Base-by-base conservation (phyloP, 2,888 invertebrate species). In the Subacronicta megacephala region DNA sequence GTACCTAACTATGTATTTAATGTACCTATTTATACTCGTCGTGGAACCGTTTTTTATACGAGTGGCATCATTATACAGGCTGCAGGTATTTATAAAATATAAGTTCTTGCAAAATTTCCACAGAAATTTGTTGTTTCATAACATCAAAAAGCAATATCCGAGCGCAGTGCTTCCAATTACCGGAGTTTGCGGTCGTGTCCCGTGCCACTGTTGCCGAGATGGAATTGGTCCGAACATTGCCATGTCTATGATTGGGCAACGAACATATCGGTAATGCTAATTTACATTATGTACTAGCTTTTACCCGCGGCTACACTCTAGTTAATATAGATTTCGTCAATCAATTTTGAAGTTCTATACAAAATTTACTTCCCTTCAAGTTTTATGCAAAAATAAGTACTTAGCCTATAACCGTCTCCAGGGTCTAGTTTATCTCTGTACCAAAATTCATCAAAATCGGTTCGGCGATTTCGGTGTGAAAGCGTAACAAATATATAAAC, bases 101-200 rank as follows among this genome's bases (percentile, higher is more conserved):
- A 2, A 36, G 40, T 52, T 46, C 6, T n/a, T 31, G 31, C 31
- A 31, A 45, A 57, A 46, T 38, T 44, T 49, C 64, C 60, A 50
- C 46, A 55, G 38, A 35, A 72, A 70, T 67, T 74, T 74, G 72
- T 62, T 73, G 60, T 78, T 80, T 79, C 79, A 79, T 78, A 79
- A 72, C 82, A 81, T 80, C 75, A 80, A 80, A 81, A 78, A 81
- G 83, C 84, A 82, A 84, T 85, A 84, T 82, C 81, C 82, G 79
- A 67, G 73, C 77, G 80, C 77, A 78, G 74, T 75, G 75, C 75
- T 76, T 78, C 84, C 82, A 84, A 87, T 87, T 87, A 84, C 83
- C 80, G 78, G 80, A 75, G 81, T 78, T 79, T 87, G 88, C 77
- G 88, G 88, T 83, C 64, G 72, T 69, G 82, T 75, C 80, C 81